These are phyloP conservation scores for Hirundichthys speculiger DNA, from an alignment of 2,113 vertebrate species.

Conservation along the genomic window DNA sequence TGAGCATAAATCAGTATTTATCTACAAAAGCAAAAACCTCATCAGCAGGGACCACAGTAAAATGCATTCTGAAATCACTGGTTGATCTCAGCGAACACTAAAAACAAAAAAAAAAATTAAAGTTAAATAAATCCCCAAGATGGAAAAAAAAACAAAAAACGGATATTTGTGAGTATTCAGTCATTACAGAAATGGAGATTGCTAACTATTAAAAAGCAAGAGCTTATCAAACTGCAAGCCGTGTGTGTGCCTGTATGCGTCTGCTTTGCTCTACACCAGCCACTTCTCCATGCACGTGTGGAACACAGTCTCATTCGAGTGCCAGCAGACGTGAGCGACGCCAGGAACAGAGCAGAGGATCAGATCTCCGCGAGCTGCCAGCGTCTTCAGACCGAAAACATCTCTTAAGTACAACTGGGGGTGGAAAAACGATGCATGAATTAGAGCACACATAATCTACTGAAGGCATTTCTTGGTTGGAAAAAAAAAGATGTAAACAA, in stretches of 20 bases:
- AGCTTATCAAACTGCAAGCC: slow-evolving; percentile 3
- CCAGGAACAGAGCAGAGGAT: slow-evolving; percentile 80
- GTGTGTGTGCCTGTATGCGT: not conserved
- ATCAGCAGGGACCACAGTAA: too few relatives aligned
- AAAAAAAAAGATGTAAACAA: too few relatives aligned
- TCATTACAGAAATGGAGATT: not conserved
- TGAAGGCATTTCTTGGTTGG: too few relatives aligned
- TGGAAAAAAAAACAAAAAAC: too few relatives aligned
- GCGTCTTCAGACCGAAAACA: slow-evolving; percentile 87
- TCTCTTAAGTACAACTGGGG: slow-evolving; percentile 81
- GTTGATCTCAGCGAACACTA: too few relatives aligned
- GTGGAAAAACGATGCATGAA: not conserved
- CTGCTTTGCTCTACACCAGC: slow-evolving; percentile 74
- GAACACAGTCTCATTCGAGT: slow-evolving; percentile 89
- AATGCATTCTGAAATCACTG: too few relatives aligned
- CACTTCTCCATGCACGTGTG: slow-evolving; percentile 87
- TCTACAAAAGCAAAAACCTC: too few relatives aligned
- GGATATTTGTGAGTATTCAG: too few relatives aligned
- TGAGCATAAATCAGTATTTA: too few relatives aligned
- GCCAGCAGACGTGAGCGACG: slow-evolving; percentile 85
- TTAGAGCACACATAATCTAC: not conserved
- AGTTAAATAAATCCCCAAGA: too few relatives aligned
- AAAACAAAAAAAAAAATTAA: too few relatives aligned
- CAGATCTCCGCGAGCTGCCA: slow-evolving; percentile 84
- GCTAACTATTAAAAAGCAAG: not conserved